Percentiles rank a stretch among this genome's conserved stretches.
Evolutionary conservation across 2,797 vertebrate genomes (phyloP).

Genomic region (Pangasius krempfi): DNA sequence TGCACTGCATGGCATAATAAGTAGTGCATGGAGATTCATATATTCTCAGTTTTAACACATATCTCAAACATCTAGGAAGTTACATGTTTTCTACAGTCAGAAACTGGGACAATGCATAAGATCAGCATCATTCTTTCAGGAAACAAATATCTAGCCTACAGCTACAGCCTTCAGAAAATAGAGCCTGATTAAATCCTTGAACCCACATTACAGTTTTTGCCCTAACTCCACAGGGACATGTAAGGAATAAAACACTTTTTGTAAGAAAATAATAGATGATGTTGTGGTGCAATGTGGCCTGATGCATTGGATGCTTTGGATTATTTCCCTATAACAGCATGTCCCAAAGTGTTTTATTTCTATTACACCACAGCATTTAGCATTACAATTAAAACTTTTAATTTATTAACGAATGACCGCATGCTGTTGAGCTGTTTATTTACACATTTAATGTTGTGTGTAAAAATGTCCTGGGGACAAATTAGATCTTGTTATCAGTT

Average conservation of each 20-base stretch:
- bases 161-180: not conserved
- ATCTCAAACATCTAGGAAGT: not conserved
- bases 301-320: not conserved
- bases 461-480: not conserved
- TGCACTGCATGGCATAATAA: not conserved
- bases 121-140: slow-evolving; percentile 34
- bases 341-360: not conserved
- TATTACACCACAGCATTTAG: not conserved
- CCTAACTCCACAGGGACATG: not conserved
- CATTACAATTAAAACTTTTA: not conserved
- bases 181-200: slow-evolving; percentile 22
- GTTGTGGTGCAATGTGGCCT: not conserved
- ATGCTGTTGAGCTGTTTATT: not conserved
- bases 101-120: slow-evolving; percentile 22
- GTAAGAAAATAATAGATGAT: slow-evolving; percentile 6
- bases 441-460: not conserved
- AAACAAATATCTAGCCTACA: slow-evolving; percentile 13
- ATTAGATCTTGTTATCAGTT: not conserved
- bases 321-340: not conserved
- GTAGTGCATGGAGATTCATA: not conserved
- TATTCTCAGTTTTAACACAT: not conserved
- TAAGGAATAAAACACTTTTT: slow-evolving; percentile 8
- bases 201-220: not conserved
- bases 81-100: not conserved
- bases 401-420: not conserved